phyloP scores from a whole-genome alignment of 1,140 invertebrate genomes.

The Drosophila trapezifrons region DNA sequence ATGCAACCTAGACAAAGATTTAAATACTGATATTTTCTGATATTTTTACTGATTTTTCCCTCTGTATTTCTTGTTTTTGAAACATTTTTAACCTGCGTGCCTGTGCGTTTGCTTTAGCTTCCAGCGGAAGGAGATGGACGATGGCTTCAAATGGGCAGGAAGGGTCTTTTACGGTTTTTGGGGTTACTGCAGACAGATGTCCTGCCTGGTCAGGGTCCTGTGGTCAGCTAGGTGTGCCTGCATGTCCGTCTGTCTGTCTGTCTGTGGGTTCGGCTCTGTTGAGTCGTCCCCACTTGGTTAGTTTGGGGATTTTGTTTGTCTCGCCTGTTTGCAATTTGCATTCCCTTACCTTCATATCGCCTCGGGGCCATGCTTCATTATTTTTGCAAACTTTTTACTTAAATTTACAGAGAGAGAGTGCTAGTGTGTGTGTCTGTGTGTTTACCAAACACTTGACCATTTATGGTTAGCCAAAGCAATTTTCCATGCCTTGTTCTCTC shows the following conservation, averaged over 20 bases:
- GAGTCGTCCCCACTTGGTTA: constrained; percentile 38
- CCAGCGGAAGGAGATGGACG: constrained; percentile 3
- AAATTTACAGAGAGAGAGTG: constrained; percentile 19
- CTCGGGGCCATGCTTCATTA: constrained; percentile 73
- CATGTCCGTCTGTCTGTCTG: constrained; percentile 14
- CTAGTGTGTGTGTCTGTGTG: constrained; percentile 15
- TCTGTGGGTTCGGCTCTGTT: constrained; percentile 19
- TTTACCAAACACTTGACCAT: constrained; percentile 58
- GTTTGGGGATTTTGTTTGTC: constrained; percentile 62
- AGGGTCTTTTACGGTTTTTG: constrained; percentile 13
- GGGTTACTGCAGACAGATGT: constrained; percentile 41
- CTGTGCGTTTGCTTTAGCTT: constrained; percentile 32
- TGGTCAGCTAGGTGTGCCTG: constrained; percentile 55
- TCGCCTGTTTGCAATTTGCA: constrained; percentile 69
- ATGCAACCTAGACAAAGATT: background rate
- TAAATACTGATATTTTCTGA: too few relatives aligned
- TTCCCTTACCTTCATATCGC: constrained; percentile 4
- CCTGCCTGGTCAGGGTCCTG: constrained; percentile 51
- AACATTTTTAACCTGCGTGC: constrained; percentile 50
- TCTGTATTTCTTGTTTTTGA: constrained; percentile 8
- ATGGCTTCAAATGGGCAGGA: background rate
- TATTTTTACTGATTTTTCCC: background rate
- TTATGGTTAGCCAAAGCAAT: constrained; percentile 55
- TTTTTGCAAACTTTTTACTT: constrained; percentile 78
- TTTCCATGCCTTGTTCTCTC: constrained; percentile 39